Conservation (phyloP, 2,888 invertebrate species). For the Blastobasis adustella region DNA sequence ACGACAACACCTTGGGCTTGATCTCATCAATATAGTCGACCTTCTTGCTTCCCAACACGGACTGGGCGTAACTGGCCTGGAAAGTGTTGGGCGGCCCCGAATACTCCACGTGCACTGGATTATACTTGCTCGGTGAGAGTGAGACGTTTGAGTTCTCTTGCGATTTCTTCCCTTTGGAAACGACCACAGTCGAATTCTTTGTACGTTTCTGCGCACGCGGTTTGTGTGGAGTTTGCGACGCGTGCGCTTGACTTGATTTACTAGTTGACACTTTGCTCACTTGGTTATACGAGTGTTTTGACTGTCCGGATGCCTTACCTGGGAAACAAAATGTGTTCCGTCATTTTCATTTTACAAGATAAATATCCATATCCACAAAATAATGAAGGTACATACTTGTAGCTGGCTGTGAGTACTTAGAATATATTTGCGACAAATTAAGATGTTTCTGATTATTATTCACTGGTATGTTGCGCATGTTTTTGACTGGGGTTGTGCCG, state of each 20-base stretch:
- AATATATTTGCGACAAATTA: constrained; percentile 66
- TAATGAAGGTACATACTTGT: constrained; percentile 33
- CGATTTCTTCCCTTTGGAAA: constrained; percentile 44
- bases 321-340: constrained; percentile 15
- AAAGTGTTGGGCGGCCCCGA: constrained; percentile 57
- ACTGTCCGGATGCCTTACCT: constrained; percentile 67
- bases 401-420: constrained; percentile 63
- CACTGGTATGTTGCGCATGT: constrained; percentile 56
- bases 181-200: constrained; percentile 25
- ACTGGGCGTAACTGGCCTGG: constrained; percentile 66
- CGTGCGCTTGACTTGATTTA: constrained; percentile 56
- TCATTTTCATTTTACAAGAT: constrained; percentile 1
- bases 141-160: constrained; percentile 36
- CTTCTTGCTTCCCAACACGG: constrained; percentile 52
- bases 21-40: constrained; percentile 49
- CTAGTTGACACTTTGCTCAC: constrained; percentile 70
- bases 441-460: constrained; percentile 66
- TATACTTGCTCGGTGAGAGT: constrained; percentile 45
- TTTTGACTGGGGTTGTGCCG: constrained; percentile 47
- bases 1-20: constrained; percentile 45
- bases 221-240: constrained; percentile 36
- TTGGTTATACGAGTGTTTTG: constrained; percentile 70
- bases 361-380: constrained; percentile 2
- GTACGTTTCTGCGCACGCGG: constrained; percentile 45
- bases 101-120: constrained; percentile 46